A percentile compares a stretch with the other conserved stretches of the same genome.
Conservation (phyloP, 2,797 vertebrate species). For the Crax fasciolata region DNA sequence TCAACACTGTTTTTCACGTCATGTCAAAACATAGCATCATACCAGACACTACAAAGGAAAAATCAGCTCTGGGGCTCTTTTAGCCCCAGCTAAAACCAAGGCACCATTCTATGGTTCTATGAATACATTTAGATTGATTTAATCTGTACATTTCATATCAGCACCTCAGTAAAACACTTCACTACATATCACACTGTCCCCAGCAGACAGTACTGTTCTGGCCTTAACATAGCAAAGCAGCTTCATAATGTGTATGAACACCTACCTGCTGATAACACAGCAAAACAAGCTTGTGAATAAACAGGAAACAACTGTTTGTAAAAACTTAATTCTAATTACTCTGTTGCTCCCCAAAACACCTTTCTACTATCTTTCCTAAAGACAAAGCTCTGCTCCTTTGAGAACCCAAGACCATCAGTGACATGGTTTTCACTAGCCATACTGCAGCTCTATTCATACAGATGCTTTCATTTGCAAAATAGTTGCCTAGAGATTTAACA, state of each 20-base stretch:
- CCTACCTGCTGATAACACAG: neutral
- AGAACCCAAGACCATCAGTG: neutral
- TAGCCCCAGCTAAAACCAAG: too few species aligned
- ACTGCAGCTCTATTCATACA: neutral
- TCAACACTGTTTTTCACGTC: too few species aligned
- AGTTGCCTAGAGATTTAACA: neutral
- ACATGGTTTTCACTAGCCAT: neutral
- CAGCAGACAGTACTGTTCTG: neutral
- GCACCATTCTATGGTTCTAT: neutral
- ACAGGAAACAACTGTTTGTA: neutral
- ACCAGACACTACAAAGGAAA: too few species aligned
- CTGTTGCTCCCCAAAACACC: neutral
- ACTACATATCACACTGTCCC: neutral
- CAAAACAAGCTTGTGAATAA: neutral
- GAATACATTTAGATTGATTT: neutral
- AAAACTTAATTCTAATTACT: neutral
- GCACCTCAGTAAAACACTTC: neutral
- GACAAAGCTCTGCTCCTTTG: neutral
- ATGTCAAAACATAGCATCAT: too few species aligned
- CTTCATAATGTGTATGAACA: neutral
- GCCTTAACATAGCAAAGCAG: neutral
- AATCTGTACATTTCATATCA: rapidly evolving
- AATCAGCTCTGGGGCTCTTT: too few species aligned
- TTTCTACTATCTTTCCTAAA: neutral
- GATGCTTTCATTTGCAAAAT: neutral